phyloP scores from a whole-genome alignment of 2,888 invertebrate species.

The Sinopyrophorus schimmeli region DNA sequence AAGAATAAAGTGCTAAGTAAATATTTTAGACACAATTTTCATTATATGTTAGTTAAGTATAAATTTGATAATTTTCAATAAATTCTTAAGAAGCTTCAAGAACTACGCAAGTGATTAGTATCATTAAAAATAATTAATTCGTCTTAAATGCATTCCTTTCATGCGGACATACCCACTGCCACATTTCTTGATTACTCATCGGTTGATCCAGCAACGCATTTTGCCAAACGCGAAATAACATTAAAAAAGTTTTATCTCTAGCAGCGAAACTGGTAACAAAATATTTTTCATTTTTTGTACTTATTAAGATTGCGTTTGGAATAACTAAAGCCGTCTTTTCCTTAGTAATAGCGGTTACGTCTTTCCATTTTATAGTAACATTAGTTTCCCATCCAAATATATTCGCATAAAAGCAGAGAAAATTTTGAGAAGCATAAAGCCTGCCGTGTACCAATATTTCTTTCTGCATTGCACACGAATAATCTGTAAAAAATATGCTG shows the following conservation, averaged over 20 bases:
- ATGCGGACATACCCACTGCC: constrained; percentile 80
- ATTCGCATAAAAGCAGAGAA: constrained; percentile 96
- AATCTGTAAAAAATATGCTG: constrained; percentile 68
- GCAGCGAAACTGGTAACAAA: constrained; percentile 95
- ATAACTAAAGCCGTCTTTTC: constrained; percentile 93
- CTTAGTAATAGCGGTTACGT: constrained; percentile 91
- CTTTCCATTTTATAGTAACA: constrained; percentile 83
- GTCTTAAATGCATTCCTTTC: not conserved
- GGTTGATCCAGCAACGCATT: constrained; percentile 91
- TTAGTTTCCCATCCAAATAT: constrained; percentile 96
- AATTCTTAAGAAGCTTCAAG: too few relatives aligned
- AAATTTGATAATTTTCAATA: too few relatives aligned
- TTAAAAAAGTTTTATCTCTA: constrained; percentile 91
- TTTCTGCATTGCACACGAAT: constrained; percentile 94
- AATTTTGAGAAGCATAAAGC: constrained; percentile 92
- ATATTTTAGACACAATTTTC: too few relatives aligned
- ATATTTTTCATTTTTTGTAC: constrained; percentile 80
- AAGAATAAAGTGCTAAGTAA: too few relatives aligned
- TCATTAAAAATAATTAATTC: not conserved
- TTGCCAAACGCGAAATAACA: constrained; percentile 96
- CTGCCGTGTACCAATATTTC: constrained; percentile 96
- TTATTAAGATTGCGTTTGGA: constrained; percentile 92
- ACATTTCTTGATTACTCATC: constrained; percentile 79
- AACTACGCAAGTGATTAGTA: too few relatives aligned
- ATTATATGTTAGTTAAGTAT: too few relatives aligned